These are phyloP conservation scores for Ptilodon capucinus DNA, from an alignment of 2,888 invertebrate genomes.

Conservation along the genomic window DNA sequence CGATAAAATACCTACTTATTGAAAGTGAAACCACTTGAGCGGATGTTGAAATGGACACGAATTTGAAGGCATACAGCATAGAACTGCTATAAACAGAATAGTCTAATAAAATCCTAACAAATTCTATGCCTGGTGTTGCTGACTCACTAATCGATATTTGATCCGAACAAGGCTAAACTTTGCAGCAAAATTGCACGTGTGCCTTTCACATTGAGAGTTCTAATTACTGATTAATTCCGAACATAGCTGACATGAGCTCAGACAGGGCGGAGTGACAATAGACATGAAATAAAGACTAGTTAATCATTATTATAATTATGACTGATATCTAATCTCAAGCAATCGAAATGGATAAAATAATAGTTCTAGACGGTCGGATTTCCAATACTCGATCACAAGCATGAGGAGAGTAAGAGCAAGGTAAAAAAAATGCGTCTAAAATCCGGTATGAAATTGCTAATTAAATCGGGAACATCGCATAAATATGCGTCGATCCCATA, in stretches of 20 bases:
- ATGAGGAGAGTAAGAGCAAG: no score
- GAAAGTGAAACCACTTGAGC: neutral
- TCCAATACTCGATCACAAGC: no score
- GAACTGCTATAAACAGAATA: neutral
- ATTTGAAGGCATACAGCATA: neutral
- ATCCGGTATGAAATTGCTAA: no score
- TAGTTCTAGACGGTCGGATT: no score
- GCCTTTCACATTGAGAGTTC: slow-evolving; percentile 9
- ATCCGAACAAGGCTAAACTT: slow-evolving; percentile 9
- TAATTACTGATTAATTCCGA: slow-evolving; percentile 13
- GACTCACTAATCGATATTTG: neutral
- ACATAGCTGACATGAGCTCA: slow-evolving; percentile 1
- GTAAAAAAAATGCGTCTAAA: no score
- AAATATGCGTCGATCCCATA: no score
- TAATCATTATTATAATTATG: neutral
- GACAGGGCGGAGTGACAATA: neutral
- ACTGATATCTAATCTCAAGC: slow-evolving; percentile 1
- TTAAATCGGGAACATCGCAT: no score
- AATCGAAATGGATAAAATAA: slow-evolving; percentile 1
- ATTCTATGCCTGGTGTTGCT: neutral
- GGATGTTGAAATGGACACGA: neutral
- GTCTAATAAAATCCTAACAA: neutral
- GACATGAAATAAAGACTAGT: no score
- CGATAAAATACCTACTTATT: neutral
- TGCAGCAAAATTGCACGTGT: slow-evolving; percentile 15